Percentiles rank a stretch among this genome's conserved stretches.
Evolutionary conservation across 64 coral and sea anemone species (phyloP).

Genomic region (Porites lutea): DNA sequence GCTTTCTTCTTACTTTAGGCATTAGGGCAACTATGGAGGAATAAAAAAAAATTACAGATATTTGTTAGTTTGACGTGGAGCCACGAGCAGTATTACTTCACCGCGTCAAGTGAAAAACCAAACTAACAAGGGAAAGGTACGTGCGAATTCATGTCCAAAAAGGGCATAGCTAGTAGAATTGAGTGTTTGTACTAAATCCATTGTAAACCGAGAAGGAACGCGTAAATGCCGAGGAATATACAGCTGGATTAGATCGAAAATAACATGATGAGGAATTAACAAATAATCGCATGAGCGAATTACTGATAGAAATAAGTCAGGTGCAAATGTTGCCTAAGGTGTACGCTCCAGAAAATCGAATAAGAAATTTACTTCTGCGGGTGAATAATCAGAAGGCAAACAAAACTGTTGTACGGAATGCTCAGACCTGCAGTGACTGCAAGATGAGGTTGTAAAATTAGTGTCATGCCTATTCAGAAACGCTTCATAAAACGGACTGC

Average conservation of each 20-base stretch:
- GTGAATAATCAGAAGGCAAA: not conserved
- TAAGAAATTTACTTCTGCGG: not conserved
- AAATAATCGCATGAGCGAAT: not conserved
- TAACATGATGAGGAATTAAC: not conserved
- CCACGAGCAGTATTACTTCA: too few species aligned
- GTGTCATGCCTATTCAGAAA: not conserved
- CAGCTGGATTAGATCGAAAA: not conserved
- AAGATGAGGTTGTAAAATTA: not conserved
- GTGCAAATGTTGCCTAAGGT: not conserved
- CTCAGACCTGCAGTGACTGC: not conserved
- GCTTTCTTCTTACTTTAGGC: not conserved
- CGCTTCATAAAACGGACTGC: not conserved
- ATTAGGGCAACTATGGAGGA: not conserved
- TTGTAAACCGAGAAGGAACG: not conserved
- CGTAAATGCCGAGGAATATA: not conserved
- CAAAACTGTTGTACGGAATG: not conserved
- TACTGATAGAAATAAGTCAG: not conserved
- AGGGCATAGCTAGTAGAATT: not conserved
- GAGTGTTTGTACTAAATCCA: not conserved
- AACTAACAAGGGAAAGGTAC: not conserved
- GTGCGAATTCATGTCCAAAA: not conserved
- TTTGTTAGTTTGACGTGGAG: too few species aligned
- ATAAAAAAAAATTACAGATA: not conserved
- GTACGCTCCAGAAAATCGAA: not conserved
- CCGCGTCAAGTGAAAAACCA: too few species aligned